Evolutionary conservation across 2,113 vertebrate species (phyloP).

Genomic region (Anoura caudifer): DNA sequence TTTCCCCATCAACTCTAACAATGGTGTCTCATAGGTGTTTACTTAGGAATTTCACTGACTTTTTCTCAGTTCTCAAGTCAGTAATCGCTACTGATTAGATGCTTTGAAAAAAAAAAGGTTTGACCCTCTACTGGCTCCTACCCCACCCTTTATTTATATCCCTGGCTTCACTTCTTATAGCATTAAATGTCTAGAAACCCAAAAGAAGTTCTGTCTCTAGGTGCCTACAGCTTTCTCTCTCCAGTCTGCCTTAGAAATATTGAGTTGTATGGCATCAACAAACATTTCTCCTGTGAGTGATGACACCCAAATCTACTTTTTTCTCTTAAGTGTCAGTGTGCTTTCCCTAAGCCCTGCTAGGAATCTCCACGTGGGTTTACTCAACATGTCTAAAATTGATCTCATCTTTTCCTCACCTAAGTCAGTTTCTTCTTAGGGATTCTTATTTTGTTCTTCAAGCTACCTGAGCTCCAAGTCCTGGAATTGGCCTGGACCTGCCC

Average conservation of each 20-base stretch:
- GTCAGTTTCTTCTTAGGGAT: not conserved
- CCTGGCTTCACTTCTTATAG: not conserved
- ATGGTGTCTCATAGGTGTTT: not conserved
- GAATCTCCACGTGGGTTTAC: not conserved
- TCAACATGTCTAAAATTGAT: not conserved
- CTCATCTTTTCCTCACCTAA: not conserved
- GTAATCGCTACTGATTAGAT: not conserved
- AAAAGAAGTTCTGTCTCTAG: not conserved
- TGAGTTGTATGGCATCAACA: not conserved
- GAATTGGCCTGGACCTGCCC: not conserved
- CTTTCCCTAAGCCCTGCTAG: not conserved
- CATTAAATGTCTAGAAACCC: not conserved
- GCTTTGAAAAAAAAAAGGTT: conserved; percentile 9
- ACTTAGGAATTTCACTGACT: not conserved
- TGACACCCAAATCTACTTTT: not conserved
- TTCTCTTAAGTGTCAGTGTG: not conserved
- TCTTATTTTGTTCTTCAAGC: conserved; percentile 15
- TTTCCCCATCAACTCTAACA: not conserved
- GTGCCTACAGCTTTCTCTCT: not conserved
- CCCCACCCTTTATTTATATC: not conserved
- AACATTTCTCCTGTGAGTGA: not conserved
- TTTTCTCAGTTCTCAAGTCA: not conserved
- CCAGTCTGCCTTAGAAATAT: too few relatives aligned
- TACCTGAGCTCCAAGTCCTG: not conserved
- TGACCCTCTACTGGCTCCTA: not conserved